Evolutionary conservation across 2,113 vertebrate genomes (phyloP), one percentile per base, ranked within the genome.

Genomic region (Oplegnathus fasciatus): DNA sequence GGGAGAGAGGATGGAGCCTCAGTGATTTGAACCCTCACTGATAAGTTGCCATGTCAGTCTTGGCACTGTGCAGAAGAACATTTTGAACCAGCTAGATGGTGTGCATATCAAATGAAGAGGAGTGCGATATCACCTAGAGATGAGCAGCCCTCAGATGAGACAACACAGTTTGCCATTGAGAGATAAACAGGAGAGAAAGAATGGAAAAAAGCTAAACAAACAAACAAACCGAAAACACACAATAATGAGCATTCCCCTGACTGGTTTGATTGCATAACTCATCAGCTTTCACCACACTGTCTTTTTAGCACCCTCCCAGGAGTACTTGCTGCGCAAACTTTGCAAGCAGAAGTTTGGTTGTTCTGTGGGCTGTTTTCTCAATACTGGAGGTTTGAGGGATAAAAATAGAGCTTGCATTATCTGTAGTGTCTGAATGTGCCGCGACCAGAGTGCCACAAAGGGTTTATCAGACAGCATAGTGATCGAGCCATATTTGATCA

Each of bases 161-260:
- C 30, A 81, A 68, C 34, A n/a, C 28, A 30, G 80, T 85, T 86
- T 86, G 65, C 76, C 77, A 87, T 58, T 66, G 78, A 89, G 82
- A 78, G 78, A 90, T 77, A 88, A 87, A 88, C 70, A 74, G 82
- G 6, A 75, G 42, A 62, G 58, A 87, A 67, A 85, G 76, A 78
- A 77, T 48, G 9, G 22, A 3, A 14, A 71, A 62, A 66, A 82
- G 61, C 46, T 42, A 86, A 81, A 93, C 80, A 89, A 93, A 86
- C 88, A 90, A 92, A 89, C 65, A 71, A 75, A 77, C 20, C 32
- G 83, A 87, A 85, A 88, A 80, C 42, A 62, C 68, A 85, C 80
- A 92, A 89, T 94, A 94, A 95, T 93, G 92, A 94, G 93, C 94
- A 91, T 93, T 94, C 92, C 89, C 91, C 57, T 71, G 91, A 80